Conservation (phyloP, 1,140 invertebrate species). For the Caenorhabditis inopinata region DNA sequence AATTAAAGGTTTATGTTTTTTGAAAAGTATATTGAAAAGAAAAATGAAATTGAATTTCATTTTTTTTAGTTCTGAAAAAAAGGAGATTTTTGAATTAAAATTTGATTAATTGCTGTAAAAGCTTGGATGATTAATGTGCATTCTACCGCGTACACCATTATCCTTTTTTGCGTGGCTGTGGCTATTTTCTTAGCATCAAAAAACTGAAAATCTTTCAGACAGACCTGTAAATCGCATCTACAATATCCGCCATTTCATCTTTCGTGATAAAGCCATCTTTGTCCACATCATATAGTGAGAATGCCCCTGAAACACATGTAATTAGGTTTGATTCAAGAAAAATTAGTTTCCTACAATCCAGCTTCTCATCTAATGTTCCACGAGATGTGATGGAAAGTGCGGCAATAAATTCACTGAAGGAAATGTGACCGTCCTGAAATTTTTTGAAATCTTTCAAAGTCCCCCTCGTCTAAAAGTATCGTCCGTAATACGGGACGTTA, state of each 20-base stretch:
- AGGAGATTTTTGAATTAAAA: no score
- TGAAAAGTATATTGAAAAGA: background rate
- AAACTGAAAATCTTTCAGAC: no score
- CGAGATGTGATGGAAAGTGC: slow-evolving; percentile 67
- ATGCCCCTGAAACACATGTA: slow-evolving; percentile 67
- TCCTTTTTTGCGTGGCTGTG: no score
- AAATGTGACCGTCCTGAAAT: slow-evolving; percentile 67
- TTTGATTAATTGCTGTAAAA: no score
- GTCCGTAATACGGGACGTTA: no score
- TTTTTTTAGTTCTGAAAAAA: no score
- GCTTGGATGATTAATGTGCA: no score
- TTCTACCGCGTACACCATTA: no score
- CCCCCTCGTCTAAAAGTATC: no score
- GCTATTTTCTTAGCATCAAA: no score
- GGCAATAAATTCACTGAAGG: slow-evolving; percentile 67
- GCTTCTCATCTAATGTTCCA: slow-evolving; percentile 67
- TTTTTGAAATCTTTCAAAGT: no score
- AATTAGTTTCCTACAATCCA: slow-evolving; percentile 63
- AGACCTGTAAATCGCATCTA: slow-evolving; percentile 69
- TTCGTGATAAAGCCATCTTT: slow-evolving; percentile 70
- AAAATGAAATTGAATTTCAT: no score
- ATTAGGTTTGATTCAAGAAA: background rate
- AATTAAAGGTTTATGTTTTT: background rate
- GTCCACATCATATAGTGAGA: slow-evolving; percentile 70
- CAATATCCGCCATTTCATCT: slow-evolving; percentile 69